Evolutionary conservation across 2,888 invertebrate species (phyloP).

Genomic region (Ariolimax columbianus): DNA sequence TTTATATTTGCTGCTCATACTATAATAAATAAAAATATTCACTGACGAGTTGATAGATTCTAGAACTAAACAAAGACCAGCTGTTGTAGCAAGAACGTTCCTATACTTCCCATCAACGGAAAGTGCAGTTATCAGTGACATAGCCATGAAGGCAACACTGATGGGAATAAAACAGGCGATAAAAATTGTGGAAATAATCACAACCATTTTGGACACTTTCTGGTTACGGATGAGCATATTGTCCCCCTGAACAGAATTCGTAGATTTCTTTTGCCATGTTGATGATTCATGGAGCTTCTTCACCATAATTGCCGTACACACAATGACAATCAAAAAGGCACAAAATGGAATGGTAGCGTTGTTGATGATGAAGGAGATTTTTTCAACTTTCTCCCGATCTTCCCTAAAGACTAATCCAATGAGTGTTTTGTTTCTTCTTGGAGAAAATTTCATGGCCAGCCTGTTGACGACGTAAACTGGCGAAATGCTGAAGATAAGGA

Average conservation of each 20-base stretch:
- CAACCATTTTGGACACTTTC: conserved; percentile 18
- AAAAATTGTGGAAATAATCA: conserved; percentile 3
- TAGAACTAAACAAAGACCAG: neutral
- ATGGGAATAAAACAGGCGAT: conserved; percentile 8
- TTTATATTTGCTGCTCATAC: conserved; percentile 18
- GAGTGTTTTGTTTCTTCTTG: neutral
- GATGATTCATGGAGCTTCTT: neutral
- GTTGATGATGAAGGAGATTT: neutral
- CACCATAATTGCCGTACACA: neutral
- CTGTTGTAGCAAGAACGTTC: neutral
- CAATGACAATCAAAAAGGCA: neutral
- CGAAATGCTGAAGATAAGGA: neutral
- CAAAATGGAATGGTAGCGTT: neutral
- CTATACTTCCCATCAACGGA: neutral
- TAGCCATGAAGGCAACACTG: neutral
- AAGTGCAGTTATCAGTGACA: neutral
- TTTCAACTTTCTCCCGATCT: neutral
- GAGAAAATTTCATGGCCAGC: neutral
- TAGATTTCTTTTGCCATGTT: neutral
- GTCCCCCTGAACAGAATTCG: neutral
- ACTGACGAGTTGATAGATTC: conserved; percentile 3
- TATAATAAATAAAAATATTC: conserved; percentile 29
- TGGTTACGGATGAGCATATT: neutral
- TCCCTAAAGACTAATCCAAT: neutral
- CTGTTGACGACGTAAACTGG: neutral